These are phyloP conservation scores for Bombus breviceps DNA, from an alignment of 1,140 invertebrate species.

Conservation along the genomic window DNA sequence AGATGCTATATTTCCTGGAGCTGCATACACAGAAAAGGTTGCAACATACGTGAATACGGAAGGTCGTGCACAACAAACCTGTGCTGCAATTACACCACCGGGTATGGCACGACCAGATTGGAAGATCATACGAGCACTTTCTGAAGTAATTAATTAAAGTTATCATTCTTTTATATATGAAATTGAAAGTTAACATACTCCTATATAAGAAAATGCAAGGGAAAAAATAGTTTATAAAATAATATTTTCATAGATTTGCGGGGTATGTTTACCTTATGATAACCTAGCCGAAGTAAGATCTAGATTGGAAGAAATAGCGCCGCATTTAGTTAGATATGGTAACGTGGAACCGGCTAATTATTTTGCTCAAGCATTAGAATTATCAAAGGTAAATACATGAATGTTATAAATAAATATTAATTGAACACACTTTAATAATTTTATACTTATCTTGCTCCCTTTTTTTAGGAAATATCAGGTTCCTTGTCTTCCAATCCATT, in stretches of 20 bases:
- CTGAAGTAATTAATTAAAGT: conserved; percentile 86
- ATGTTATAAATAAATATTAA: neutral
- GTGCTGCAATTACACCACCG: conserved; percentile 95
- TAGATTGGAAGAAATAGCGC: conserved; percentile 93
- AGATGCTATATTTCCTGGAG: conserved; percentile 96
- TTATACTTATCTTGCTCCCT: neutral
- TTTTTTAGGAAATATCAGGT: conserved; percentile 83
- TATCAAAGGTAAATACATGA: conserved; percentile 84
- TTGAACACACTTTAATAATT: neutral
- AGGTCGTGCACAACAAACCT: conserved; percentile 97
- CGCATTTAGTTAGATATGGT: conserved; percentile 93
- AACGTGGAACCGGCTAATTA: conserved; percentile 93
- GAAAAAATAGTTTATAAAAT: conserved; percentile 20
- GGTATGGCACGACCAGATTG: conserved; percentile 98
- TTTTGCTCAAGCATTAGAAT: conserved; percentile 88
- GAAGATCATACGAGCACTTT: conserved; percentile 97
- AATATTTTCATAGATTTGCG: conserved; percentile 88
- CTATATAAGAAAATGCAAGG: neutral
- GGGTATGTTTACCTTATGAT: conserved; percentile 94
- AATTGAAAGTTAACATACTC: neutral
- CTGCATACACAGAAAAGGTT: conserved; percentile 99
- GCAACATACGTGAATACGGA: conserved; percentile 99
- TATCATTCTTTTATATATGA: neutral
- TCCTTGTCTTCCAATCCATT: conserved; percentile 85
- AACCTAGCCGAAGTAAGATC: conserved; percentile 91